phyloP scores from a whole-genome alignment of 2,113 vertebrate genomes.

The Aythya baeri region DNA sequence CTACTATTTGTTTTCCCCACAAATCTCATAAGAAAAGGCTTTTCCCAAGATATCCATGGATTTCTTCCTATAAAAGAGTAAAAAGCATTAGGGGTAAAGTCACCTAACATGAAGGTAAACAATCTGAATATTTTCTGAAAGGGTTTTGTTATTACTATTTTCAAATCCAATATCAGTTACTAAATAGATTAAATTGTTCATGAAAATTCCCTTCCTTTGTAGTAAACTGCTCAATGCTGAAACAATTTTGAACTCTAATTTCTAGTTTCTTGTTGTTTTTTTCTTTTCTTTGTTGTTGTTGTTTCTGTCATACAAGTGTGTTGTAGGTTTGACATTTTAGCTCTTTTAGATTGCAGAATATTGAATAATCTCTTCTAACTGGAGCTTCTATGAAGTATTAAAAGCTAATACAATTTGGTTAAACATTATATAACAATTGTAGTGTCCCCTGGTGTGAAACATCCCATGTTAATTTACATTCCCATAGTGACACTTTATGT shows the following conservation, averaged over 20 bases:
- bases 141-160: neutral
- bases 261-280: neutral
- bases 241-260: neutral
- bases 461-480: conserved; percentile 66
- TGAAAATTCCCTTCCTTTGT: neutral
- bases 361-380: conserved; percentile 29
- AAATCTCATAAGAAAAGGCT: neutral
- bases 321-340: conserved; percentile 54
- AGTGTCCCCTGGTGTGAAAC: conserved; percentile 49
- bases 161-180: neutral
- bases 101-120: neutral
- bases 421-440: conserved; percentile 68
- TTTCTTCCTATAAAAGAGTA: neutral
- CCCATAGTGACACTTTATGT: conserved; percentile 31
- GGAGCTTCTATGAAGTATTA: conserved; percentile 37
- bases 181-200: neutral
- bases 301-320: conserved; percentile 13
- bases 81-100: neutral
- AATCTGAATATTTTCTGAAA: neutral
- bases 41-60: neutral
- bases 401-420: conserved; percentile 72
- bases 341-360: conserved; percentile 36
- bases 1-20: neutral
- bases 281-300: neutral
- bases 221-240: neutral